Percentiles rank a stretch among this genome's conserved stretches.
These are phyloP conservation scores for Priapulus caudatus DNA, from an alignment of 2,888 invertebrate species.

Conservation along the genomic window DNA sequence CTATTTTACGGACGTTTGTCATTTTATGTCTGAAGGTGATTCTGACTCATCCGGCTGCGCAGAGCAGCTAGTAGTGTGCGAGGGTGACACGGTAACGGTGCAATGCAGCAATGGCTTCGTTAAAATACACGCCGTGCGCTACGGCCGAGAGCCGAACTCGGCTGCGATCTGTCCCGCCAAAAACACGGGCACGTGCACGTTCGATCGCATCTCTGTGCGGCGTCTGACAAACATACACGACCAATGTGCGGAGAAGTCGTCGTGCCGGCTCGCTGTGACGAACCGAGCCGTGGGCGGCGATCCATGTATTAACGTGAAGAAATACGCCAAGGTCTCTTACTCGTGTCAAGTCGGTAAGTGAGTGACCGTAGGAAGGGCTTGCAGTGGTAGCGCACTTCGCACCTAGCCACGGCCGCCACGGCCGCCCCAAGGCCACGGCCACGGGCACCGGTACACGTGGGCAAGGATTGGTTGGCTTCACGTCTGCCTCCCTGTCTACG, in stretches of 20 bases:
- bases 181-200: neutral
- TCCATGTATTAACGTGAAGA: neutral
- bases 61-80: neutral
- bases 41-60: neutral
- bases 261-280: neutral
- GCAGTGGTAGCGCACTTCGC: no score
- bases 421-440: no score
- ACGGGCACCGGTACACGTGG: no score
- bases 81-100: neutral
- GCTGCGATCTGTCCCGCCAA: neutral
- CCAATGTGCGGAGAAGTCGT: neutral
- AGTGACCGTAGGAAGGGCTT: no score
- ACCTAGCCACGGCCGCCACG: no score
- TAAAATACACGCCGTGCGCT: neutral
- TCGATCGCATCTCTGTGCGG: neutral
- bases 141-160: neutral
- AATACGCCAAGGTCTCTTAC: slow-evolving; percentile 1
- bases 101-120: neutral
- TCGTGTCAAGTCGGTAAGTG: neutral
- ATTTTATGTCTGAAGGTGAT: no score
- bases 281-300: neutral
- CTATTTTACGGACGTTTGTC: no score
- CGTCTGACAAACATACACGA: neutral
- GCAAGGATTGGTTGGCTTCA: no score
- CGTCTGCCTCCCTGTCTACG: no score